Evolutionary conservation across 2,797 vertebrate genomes (phyloP), one percentile per base, ranked within the genome.

Genomic region (Psittacula derbiana): DNA sequence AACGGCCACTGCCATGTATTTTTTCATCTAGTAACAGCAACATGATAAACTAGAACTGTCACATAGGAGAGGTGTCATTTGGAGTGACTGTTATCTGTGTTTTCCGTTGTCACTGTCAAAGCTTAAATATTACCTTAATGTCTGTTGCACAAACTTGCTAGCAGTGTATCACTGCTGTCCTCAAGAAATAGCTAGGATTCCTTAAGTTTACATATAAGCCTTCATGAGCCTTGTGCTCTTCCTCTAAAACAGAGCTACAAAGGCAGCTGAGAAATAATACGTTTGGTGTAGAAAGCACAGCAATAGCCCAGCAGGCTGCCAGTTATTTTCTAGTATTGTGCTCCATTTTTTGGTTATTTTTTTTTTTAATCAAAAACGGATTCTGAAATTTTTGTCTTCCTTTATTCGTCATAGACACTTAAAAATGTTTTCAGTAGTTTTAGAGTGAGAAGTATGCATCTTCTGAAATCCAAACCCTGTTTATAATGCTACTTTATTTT

Each of bases 61-160:
- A 61, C 0, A 0, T 1, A 40, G 64, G 18, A 75, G 18, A 76
- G 20, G 10, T n/a, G 24, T 2, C 43, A 28, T 47, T 66, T n/a
- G 21, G 47, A 66, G 24, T 7, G 20, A 36, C 6, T 8, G 6
- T 28, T 69, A 15, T 15, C 38, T 62, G 28, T 53, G 57, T 28
- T n/a, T 55, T 28, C 65, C 70, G 19, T 18, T 31, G 36, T 23
- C 31, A 18, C 0, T 25, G 57, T 21, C 44, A 86, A 88, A 88
- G 30, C 4, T 2, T 64, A 30, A 82, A 83, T 24, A 21, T 88
- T 60, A 30, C 30, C 50, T 55, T 40, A 49, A 36, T 2, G 1
- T 78, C 65, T 23, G 25, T 6, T 72, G 16, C 21, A 60, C 52
- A 57, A 27, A 38, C 3, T 6, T 31, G 6, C 67, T 41, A 61